A percentile compares a stretch with the other conserved stretches of the same genome.
Evolutionary conservation across 2,797 vertebrate species (phyloP).

Genomic region (Anas flavirostris): DNA sequence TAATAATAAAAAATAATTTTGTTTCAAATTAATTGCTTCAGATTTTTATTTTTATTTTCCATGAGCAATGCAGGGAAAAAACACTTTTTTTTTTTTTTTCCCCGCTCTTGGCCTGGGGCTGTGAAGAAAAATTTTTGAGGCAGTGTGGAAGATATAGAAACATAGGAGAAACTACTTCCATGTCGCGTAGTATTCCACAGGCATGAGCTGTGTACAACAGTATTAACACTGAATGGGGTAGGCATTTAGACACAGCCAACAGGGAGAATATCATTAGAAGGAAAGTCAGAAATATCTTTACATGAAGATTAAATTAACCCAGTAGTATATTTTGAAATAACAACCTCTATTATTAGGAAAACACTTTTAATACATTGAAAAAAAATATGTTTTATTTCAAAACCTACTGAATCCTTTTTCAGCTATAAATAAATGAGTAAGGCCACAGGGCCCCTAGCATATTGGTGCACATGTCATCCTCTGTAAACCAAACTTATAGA

Average conservation of each 20-base stretch:
- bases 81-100: not conserved
- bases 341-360: not conserved
- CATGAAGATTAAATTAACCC: not conserved
- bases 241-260: not conserved
- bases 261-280: not conserved
- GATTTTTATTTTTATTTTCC: not conserved
- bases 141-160: not conserved
- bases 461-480: not conserved
- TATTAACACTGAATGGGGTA: not conserved
- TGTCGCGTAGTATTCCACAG: not conserved
- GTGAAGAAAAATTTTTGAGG: not conserved
- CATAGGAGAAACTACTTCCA: not conserved
- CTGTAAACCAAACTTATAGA: not conserved
- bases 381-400: not conserved
- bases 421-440: not conserved
- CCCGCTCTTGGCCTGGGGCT: not conserved
- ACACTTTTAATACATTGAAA: not conserved
- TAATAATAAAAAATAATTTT: constrained; percentile 4
- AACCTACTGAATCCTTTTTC: not conserved
- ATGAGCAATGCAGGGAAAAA: not conserved
- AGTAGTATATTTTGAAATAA: not conserved
- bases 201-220: not conserved
- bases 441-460: not conserved
- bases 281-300: not conserved
- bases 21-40: not conserved